Conservation (phyloP, 2,113 vertebrate genomes). For the Pseudonaja textilis region DNA sequence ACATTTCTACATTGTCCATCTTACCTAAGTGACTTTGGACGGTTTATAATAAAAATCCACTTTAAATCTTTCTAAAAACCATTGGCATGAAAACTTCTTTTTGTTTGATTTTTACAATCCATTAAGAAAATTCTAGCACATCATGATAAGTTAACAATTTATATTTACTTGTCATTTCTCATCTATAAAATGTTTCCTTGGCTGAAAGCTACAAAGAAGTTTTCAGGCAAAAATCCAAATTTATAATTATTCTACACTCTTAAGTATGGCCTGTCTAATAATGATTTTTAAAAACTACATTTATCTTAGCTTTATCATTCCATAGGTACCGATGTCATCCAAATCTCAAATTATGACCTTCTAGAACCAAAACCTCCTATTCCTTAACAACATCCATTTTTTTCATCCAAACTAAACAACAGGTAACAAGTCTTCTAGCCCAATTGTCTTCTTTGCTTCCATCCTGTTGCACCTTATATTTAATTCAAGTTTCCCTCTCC, state of each 20-base stretch:
- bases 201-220: neutral
- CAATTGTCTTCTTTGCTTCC: neutral
- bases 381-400: neutral
- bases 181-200: neutral
- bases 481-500: neutral
- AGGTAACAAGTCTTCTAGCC: too few species aligned
- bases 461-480: neutral
- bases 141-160: neutral
- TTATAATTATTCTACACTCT: neutral
- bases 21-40: neutral
- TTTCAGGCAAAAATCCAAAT: neutral
- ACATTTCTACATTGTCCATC: neutral
- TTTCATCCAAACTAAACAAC: too few species aligned
- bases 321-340: neutral
- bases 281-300: neutral
- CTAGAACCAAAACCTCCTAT: neutral
- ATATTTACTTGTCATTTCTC: neutral
- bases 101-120: neutral
- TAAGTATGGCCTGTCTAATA: neutral
- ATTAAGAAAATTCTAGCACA: neutral
- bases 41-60: neutral
- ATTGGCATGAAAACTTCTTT: neutral
- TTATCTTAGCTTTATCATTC: neutral
- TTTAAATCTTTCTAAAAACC: neutral
- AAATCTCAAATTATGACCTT: neutral